Percentiles rank a stretch among this genome's conserved stretches.
phyloP scores from a whole-genome alignment of 2,888 invertebrate species.

The Orchesella flavescens region DNA sequence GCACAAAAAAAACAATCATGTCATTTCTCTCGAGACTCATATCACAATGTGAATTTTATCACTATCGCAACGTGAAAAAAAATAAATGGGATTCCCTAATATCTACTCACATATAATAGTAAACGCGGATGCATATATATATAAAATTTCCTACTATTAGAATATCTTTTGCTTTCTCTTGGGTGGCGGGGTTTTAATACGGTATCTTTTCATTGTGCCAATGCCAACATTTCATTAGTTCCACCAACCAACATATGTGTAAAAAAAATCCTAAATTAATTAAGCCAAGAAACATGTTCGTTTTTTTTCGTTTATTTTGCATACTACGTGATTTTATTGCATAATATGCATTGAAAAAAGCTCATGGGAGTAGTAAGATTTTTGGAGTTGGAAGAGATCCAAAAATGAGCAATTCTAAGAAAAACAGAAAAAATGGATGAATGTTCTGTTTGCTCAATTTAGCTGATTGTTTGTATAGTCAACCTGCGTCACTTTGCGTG shows the following conservation, averaged over 20 bases:
- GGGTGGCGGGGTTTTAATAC: no score
- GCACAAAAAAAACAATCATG: no score
- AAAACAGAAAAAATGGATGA: neutral
- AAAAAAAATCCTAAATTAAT: neutral
- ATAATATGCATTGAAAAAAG: no score
- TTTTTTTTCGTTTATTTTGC: no score
- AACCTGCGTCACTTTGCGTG: slow-evolving; percentile 5
- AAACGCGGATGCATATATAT: no score
- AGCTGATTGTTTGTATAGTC: neutral
- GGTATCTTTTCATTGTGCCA: no score
- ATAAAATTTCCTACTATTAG: no score
- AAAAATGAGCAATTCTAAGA: neutral
- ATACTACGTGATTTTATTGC: no score
- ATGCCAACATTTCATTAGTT: slow-evolving; percentile 30
- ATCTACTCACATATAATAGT: neutral
- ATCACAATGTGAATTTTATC: neutral
- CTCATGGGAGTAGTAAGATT: no score
- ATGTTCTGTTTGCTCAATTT: neutral
- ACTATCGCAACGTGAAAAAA: neutral
- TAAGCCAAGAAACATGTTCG: no score
- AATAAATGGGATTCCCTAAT: no score
- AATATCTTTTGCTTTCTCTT: neutral
- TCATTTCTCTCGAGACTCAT: slow-evolving; percentile 23
- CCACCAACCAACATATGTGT: neutral
- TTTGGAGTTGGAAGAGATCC: neutral